phyloP scores from a whole-genome alignment of 2,888 invertebrate genomes.

The Nymphalis urticae region DNA sequence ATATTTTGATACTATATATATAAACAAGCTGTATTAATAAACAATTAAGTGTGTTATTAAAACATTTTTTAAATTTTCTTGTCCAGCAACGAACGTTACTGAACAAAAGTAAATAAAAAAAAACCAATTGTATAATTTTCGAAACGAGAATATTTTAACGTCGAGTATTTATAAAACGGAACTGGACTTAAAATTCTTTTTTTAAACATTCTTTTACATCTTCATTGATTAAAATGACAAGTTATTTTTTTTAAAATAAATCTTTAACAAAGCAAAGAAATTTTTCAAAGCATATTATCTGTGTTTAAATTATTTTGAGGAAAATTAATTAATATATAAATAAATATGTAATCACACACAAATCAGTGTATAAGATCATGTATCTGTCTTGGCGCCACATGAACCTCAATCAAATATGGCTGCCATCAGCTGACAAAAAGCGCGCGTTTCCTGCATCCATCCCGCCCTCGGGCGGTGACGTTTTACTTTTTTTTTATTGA shows the following conservation, averaged over 20 bases:
- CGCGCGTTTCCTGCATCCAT: slow-evolving; percentile 76
- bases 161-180: background rate
- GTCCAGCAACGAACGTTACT: background rate
- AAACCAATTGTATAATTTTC: background rate
- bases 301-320: too few relatives aligned
- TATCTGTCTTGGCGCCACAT: slow-evolving; percentile 23
- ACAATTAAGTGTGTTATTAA: too few relatives aligned
- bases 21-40: too few relatives aligned
- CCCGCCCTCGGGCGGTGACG: slow-evolving; percentile 52
- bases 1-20: too few relatives aligned
- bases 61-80: too few relatives aligned
- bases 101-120: background rate
- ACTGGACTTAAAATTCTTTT: background rate
- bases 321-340: background rate
- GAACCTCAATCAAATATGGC: slow-evolving; percentile 42
- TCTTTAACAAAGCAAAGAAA: too few relatives aligned
- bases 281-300: too few relatives aligned
- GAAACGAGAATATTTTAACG: background rate
- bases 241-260: background rate
- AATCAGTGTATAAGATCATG: slow-evolving; percentile 15
- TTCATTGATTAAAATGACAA: background rate
- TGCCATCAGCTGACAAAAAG: slow-evolving; percentile 56
- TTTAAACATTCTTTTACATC: background rate
- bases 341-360: background rate
- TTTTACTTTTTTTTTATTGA: slow-evolving; percentile 49